These are phyloP conservation scores for Xylocopa sonorina DNA, from an alignment of 1,140 invertebrate genomes.

Conservation along the genomic window DNA sequence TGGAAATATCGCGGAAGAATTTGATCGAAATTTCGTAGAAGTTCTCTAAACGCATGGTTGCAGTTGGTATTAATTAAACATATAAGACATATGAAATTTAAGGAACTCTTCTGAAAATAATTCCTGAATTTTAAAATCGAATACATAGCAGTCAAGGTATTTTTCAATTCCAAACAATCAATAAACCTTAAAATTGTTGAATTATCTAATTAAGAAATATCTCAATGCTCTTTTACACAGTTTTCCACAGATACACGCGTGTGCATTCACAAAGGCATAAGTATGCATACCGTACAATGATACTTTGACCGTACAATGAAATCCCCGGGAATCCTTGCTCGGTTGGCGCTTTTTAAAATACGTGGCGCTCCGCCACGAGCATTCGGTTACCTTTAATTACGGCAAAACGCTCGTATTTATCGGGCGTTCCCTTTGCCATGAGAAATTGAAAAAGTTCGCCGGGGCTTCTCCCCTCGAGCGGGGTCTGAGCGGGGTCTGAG, in stretches of 20 bases:
- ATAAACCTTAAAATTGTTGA: too few species aligned
- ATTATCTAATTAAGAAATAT: too few species aligned
- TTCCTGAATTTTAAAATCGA: too few species aligned
- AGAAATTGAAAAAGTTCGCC: conserved; percentile 70
- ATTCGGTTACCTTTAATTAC: conserved; percentile 56
- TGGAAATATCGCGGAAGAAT: too few species aligned
- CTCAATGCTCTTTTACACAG: too few species aligned
- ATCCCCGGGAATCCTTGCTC: conserved; percentile 14
- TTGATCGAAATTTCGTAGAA: too few species aligned
- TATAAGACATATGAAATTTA: too few species aligned
- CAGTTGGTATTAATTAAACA: too few species aligned
- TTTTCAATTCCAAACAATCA: too few species aligned
- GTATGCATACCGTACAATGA: background rate
- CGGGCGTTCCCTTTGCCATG: conserved; percentile 52
- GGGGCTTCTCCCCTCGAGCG: conserved; percentile 22
- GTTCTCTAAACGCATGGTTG: too few species aligned
- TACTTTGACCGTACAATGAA: conserved; percentile 38
- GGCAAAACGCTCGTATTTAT: conserved; percentile 57
- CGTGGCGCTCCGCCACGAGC: background rate
- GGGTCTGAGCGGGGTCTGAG: background rate
- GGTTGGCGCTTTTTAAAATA: conserved; percentile 15
- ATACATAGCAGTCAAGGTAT: too few species aligned
- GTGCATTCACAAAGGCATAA: background rate
- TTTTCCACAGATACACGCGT: background rate
- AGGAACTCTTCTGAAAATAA: too few species aligned